A percentile compares a stretch with the other conserved stretches of the same genome.
Evolutionary conservation across 2,888 invertebrate species (phyloP).

Genomic region (Pterostichus madidus): DNA sequence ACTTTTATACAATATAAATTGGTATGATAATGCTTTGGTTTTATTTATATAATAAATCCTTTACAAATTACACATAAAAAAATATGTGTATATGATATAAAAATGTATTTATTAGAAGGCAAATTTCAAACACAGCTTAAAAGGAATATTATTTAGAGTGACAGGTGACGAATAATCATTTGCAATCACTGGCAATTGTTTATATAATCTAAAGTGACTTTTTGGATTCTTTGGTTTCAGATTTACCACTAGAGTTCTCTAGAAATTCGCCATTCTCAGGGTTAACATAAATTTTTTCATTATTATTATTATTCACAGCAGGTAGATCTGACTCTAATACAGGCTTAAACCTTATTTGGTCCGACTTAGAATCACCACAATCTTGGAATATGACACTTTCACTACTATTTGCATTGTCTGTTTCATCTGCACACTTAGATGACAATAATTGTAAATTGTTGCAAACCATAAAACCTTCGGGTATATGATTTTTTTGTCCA

Average conservation of each 20-base stretch:
- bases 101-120: conserved; percentile 61
- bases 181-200: conserved; percentile 42
- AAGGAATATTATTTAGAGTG: conserved; percentile 47
- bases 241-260: conserved; percentile 69
- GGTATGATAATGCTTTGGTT: conserved; percentile 62
- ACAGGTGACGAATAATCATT: conserved; percentile 37
- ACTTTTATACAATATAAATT: conserved; percentile 57
- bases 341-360: conserved; percentile 71
- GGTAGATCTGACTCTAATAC: conserved; percentile 70
- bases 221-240: conserved; percentile 63
- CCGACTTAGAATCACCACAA: conserved; percentile 69
- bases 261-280: conserved; percentile 76
- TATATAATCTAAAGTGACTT: conserved; percentile 62
- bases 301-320: conserved; percentile 73
- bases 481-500: conserved; percentile 79
- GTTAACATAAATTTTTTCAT: conserved; percentile 75
- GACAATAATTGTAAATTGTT: conserved; percentile 83
- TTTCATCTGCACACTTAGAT: conserved; percentile 76
- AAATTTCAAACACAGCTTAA: conserved; percentile 66
- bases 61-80: conserved; percentile 62
- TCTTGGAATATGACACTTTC: conserved; percentile 72
- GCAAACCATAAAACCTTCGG: conserved; percentile 82
- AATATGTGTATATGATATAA: conserved; percentile 61
- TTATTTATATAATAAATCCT: conserved; percentile 54
- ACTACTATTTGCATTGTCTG: conserved; percentile 68